A percentile compares a stretch with the other conserved stretches of the same genome.
These are phyloP conservation scores for Diaperis boleti DNA, from an alignment of 2,888 invertebrate genomes.

Conservation along the genomic window DNA sequence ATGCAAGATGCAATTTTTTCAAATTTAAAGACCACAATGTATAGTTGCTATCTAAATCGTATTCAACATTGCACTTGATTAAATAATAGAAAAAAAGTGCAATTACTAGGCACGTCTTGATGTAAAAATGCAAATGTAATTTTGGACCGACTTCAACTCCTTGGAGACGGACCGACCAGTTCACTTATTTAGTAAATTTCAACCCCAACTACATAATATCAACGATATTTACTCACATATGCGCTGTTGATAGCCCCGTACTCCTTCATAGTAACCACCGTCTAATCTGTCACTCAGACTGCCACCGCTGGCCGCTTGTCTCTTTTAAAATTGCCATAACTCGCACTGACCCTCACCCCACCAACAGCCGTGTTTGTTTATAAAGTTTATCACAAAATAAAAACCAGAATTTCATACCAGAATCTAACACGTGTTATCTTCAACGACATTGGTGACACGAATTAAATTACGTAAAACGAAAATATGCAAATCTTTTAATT, in stretches of 20 bases:
- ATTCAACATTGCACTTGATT: too few species aligned
- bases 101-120: too few species aligned
- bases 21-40: too few species aligned
- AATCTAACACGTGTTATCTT: slow-evolving; percentile 21
- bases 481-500: slow-evolving; percentile 9
- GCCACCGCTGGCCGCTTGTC: slow-evolving; percentile 16
- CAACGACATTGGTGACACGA: slow-evolving; percentile 3
- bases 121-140: too few species aligned
- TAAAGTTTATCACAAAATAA: slow-evolving; percentile 32
- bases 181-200: too few species aligned
- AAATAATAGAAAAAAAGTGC: too few species aligned
- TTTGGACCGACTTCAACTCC: too few species aligned
- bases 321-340: slow-evolving; percentile 37
- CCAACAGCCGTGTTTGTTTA: slow-evolving; percentile 39
- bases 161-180: too few species aligned
- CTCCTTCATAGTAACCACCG: too few species aligned
- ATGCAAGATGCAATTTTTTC: too few species aligned
- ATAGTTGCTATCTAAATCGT: too few species aligned
- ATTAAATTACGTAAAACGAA: slow-evolving; percentile 21
- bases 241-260: slow-evolving; percentile 43
- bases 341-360: slow-evolving; percentile 40
- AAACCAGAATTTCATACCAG: slow-evolving; percentile 24
- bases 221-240: slow-evolving; percentile 42
- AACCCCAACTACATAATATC: too few species aligned
- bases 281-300: slow-evolving; percentile 10